These are phyloP conservation scores for Lochmaea crataegi DNA, from an alignment of 2,888 invertebrate species.

Conservation along the genomic window DNA sequence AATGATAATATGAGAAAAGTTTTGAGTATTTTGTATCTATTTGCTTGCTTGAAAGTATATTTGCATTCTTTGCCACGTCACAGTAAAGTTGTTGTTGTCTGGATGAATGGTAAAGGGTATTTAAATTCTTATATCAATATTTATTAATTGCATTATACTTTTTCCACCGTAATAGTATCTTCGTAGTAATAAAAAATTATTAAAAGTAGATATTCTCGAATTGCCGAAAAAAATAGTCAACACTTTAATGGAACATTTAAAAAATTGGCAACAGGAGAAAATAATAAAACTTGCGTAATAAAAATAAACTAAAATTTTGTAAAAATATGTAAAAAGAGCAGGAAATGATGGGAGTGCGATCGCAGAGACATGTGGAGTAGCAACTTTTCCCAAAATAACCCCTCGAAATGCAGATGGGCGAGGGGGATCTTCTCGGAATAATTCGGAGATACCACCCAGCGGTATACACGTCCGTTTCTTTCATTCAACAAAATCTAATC, in stretches of 20 bases:
- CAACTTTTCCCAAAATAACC: conserved; percentile 47
- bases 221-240: too few species aligned
- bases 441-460: conserved; percentile 45
- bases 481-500: conserved; percentile 45
- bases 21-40: background rate
- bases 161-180: background rate
- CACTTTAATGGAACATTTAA: too few species aligned
- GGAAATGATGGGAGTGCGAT: conserved; percentile 20
- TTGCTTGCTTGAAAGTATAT: background rate
- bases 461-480: conserved; percentile 40
- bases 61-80: background rate
- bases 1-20: background rate
- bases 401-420: conserved; percentile 36
- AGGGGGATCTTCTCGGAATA: conserved; percentile 51
- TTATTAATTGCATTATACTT: conserved; percentile 11
- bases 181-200: background rate
- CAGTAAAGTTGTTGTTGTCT: conserved; percentile 37
- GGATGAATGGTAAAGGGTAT: conserved; percentile 12
- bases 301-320: background rate
- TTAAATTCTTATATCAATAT: conserved; percentile 33
- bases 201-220: too few species aligned
- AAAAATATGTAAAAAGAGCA: conserved; percentile 31
- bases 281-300: background rate
- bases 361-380: conserved; percentile 36
- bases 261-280: too few species aligned